phyloP scores from a whole-genome alignment of 2,113 vertebrate species.

The Electrona antarctica region DNA sequence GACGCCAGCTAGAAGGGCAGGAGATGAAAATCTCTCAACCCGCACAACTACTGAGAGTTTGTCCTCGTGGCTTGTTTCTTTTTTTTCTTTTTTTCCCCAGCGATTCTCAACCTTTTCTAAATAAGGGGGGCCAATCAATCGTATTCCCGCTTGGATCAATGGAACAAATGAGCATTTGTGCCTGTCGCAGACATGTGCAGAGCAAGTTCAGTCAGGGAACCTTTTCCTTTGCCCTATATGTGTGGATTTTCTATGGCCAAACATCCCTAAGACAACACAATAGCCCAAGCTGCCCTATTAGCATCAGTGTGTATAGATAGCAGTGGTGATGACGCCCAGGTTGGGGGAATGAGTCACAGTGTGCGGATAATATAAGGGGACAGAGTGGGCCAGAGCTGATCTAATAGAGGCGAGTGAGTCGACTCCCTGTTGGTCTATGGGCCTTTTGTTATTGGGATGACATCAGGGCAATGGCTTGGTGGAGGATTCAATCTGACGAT shows the following conservation, averaged over 20 bases:
- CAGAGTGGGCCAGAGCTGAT: constrained; percentile 43
- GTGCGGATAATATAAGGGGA: constrained; percentile 33
- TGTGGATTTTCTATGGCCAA: neutral
- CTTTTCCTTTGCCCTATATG: neutral
- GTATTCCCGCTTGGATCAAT: too few species aligned
- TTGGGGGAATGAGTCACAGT: constrained; percentile 50
- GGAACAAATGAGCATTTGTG: too few species aligned
- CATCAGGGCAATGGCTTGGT: constrained; percentile 55
- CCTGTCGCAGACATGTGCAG: too few species aligned
- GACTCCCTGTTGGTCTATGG: constrained; percentile 52
- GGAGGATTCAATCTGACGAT: constrained; percentile 12
- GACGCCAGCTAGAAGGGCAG: constrained; percentile 32
- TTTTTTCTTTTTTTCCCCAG: neutral
- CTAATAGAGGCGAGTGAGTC: constrained; percentile 38
- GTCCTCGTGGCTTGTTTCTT: constrained; percentile 37
- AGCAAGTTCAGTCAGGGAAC: too few species aligned
- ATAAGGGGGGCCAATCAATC: too few species aligned
- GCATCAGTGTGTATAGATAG: constrained; percentile 7
- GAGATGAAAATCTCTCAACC: constrained; percentile 29
- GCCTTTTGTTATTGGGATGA: constrained; percentile 58
- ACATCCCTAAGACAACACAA: neutral
- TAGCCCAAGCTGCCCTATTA: constrained; percentile 5
- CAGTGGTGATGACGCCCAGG: constrained; percentile 28
- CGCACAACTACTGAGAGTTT: constrained; percentile 41
- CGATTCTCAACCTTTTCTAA: too few species aligned